Percentiles rank a stretch among this genome's conserved stretches.
Evolutionary conservation across 2,113 vertebrate species (phyloP).

Genomic region (Colinus virginianus): DNA sequence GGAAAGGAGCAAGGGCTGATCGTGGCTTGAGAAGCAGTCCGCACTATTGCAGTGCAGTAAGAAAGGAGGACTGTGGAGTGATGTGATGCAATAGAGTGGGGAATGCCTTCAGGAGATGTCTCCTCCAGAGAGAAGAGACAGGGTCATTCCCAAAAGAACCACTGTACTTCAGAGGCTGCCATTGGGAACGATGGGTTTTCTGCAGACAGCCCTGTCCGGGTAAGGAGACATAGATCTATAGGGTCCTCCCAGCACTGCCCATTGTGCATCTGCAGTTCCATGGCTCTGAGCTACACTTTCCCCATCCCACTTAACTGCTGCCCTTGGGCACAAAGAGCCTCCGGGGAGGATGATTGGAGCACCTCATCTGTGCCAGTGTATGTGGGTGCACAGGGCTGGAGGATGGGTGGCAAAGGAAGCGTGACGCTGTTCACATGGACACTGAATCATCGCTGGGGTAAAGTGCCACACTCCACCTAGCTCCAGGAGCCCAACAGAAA

Average conservation of each 20-base stretch:
- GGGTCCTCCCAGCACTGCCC: no score
- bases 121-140: neutral
- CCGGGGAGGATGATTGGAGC: neutral
- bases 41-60: neutral
- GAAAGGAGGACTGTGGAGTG: neutral
- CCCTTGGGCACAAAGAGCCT: neutral
- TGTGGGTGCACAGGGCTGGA: neutral
- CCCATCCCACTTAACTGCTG: neutral
- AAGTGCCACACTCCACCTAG: neutral
- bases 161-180: constrained; percentile 15
- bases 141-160: neutral
- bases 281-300: neutral
- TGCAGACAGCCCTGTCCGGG: neutral
- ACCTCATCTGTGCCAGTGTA: neutral
- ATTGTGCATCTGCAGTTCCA: neutral
- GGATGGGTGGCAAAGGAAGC: neutral
- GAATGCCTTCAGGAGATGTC: neutral
- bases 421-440: neutral
- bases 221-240: neutral
- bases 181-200: neutral
- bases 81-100: neutral
- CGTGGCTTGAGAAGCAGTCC: neutral
- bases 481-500: neutral
- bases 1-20: neutral
- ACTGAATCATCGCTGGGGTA: neutral